These are phyloP conservation scores for Podargus strigoides DNA, from an alignment of 2,797 vertebrate species.

Conservation along the genomic window DNA sequence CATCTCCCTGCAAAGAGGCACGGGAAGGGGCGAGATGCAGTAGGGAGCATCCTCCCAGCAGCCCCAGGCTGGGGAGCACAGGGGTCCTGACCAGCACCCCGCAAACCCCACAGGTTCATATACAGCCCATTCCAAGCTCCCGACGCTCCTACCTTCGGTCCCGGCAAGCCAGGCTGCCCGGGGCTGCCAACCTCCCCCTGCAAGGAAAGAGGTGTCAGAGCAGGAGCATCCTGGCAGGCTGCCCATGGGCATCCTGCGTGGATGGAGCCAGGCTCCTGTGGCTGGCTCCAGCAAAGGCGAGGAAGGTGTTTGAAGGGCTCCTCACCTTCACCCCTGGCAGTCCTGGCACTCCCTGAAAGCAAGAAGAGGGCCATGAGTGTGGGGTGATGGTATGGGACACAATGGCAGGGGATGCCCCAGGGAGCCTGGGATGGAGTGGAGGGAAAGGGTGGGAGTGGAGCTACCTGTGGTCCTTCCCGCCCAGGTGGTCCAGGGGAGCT, in stretches of 20 bases:
- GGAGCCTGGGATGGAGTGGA: neutral
- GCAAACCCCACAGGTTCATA: neutral
- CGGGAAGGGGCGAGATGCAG: neutral
- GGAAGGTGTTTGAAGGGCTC: neutral
- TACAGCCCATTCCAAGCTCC: neutral
- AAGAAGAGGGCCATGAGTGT: neutral
- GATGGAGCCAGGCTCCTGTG: neutral
- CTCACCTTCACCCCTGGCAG: constrained; percentile 79
- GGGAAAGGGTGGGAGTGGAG: rapidly evolving
- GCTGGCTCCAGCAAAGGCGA: neutral
- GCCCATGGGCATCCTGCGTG: neutral
- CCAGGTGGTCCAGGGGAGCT: constrained; percentile 76
- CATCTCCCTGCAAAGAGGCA: constrained; percentile 59
- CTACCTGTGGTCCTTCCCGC: constrained; percentile 81
- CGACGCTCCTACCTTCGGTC: constrained; percentile 70
- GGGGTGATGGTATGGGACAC: neutral
- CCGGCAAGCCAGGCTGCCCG: constrained; percentile 78
- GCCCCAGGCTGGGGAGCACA: neutral
- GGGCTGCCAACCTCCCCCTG: constrained; percentile 76
- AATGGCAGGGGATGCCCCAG: rapidly evolving
- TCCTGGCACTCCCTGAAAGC: constrained; percentile 81
- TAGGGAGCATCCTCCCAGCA: neutral
- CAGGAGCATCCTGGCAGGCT: neutral
- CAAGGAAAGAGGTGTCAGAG: neutral
- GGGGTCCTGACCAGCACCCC: neutral